Base-by-base conservation (phyloP, 92 coral and sea anemone genomes). In the Porites lobata region DNA sequence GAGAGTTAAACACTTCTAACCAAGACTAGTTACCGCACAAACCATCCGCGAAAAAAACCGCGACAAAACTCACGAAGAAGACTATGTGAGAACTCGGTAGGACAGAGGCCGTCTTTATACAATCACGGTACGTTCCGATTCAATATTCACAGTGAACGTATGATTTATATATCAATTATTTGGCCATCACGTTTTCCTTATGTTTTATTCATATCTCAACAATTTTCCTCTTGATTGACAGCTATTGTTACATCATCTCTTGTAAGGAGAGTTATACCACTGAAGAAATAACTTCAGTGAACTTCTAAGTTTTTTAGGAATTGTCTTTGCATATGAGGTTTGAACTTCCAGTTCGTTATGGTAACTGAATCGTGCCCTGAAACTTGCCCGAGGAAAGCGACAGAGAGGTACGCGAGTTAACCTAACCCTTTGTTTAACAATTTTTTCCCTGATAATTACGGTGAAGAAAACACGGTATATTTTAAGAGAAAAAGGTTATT, bases 121-220 rank as follows among this genome's bases (percentile, higher is more conserved):
- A 58, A 59, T 59, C 29, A 77, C 65, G 26, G 68, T 6, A 57
- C 6, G 50, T 64, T 57, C 13, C 6, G 7, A 38, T 38, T 38
- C 47, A 38, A 58, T 77, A 58, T 77, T 77, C 81, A 38, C 26
- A 14, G 69, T 29, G 53, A 77, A 15, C 81, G 63, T 77, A 26
- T 59, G 53, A 24, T 77, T 77, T 26, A 59, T 77, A 24, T 29
- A 62, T 22, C 18, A 62, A 58, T 58, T 62, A 77, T 38, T 57
- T 58, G 26, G 61, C 81, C 81, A 24, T 51, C 32, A 65, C 38
- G 50, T 64, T 26, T 50, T 2, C 53, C 8, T 77, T 19, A 77
- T 61, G 32, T 77, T 77, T 77, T 24, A 77, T 77, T 59, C 81
- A 77, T 14, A 57, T 14, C n/a, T 4, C n/a, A 75, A 26, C 80